Percentiles rank a stretch among this genome's conserved stretches.
phyloP scores from a whole-genome alignment of 2,113 vertebrate genomes.

The Erythrolamprus reginae region DNA sequence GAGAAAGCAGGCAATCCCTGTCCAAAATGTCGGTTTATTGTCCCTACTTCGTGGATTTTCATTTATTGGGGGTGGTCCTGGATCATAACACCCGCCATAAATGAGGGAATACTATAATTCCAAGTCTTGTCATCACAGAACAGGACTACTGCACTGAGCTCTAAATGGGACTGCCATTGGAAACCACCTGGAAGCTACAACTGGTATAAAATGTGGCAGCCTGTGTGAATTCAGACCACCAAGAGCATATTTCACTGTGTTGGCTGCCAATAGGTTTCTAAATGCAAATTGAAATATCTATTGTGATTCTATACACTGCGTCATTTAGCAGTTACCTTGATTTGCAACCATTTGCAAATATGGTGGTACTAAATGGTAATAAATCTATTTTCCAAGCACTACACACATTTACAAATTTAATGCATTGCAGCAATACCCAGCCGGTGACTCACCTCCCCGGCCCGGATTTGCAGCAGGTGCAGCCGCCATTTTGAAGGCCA shows the following conservation, averaged over 20 bases:
- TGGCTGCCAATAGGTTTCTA: not conserved
- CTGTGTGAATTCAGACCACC: not conserved
- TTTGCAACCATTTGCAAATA: not conserved
- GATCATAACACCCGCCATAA: no score
- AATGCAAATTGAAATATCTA: not conserved
- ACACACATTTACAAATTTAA: not conserved
- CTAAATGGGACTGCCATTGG: not conserved
- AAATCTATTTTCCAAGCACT: not conserved
- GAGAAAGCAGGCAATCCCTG: no score
- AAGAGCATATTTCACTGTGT: not conserved
- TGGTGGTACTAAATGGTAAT: not conserved
- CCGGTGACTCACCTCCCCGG: no score
- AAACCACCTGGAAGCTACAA: not conserved
- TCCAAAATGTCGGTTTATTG: no score
- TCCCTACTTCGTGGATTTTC: no score
- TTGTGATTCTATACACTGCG: not conserved
- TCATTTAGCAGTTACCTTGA: not conserved
- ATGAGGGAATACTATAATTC: no score
- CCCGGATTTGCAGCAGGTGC: no score
- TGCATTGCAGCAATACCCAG: no score
- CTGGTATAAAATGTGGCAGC: not conserved
- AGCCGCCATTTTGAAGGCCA: no score
- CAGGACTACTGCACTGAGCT: not conserved
- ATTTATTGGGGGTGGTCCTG: no score
- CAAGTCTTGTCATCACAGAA: not conserved